Base-by-base conservation (phyloP, 2,113 vertebrate genomes). In the Dinomys branickii region DNA sequence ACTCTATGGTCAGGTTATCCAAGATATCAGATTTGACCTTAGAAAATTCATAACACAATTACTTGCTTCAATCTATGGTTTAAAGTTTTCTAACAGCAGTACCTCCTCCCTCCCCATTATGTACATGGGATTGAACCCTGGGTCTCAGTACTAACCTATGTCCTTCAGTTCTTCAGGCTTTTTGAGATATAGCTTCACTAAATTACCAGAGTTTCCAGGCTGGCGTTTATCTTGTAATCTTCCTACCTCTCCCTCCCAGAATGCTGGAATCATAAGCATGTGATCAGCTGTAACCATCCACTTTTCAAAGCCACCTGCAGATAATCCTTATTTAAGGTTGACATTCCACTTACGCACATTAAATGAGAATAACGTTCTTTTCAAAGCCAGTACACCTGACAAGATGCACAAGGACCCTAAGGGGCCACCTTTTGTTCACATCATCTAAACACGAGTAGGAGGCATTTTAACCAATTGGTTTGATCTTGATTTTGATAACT, bases 291-390 rank as follows among this genome's bases (percentile, higher is more conserved):
- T 80, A 97, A 91, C 9, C 4, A n/a, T 17, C 3, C 14, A 13
- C 47, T 61, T 92, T 92, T 63, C 65, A 94, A 94, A 96, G 44
- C 9, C 41, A 90, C 61, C 35, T 87, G 47, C 10, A 12, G 20
- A 80, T 73, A 77, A 63, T 75, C 80, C 80, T 77, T 65, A 30
- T 90, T 83, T 77, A 82, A 92, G 4, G 5, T n/a, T 88, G n/a
- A 78, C 65, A 30, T 56, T 82, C 52, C 13, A 17, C 24, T 7
- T 50, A 20, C 33, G 11, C 0, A 96, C 95, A 98, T 99, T 98
- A 99, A 98, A 98, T 97, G 97, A 98, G 97, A 98, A 98, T 98
- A 98, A 98, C 30, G 65, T 98, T 98, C 97, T 98, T 97, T 98
- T 99, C 98, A 97, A 94, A 97, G 90, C 92, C 98, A 98, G 98